Evolutionary conservation across 2,888 invertebrate species (phyloP).

Genomic region (Lycia hirtaria): DNA sequence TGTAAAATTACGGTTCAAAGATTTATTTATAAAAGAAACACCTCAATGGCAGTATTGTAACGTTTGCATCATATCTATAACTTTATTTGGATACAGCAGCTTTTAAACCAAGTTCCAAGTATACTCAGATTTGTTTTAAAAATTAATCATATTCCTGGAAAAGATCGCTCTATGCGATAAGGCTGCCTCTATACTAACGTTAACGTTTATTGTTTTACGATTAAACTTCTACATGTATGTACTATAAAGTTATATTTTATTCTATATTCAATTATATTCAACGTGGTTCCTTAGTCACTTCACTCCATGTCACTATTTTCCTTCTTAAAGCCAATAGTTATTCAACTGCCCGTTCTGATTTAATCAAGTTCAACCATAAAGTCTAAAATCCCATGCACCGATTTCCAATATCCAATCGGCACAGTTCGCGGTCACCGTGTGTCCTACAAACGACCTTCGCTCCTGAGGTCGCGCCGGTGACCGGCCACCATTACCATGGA

Average conservation of each 20-base stretch:
- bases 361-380: slow-evolving; percentile 34
- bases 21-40: too few species aligned
- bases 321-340: neutral
- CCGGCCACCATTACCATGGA: slow-evolving; percentile 78
- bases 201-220: too few species aligned
- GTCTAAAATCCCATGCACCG: slow-evolving; percentile 49
- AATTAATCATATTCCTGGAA: too few species aligned
- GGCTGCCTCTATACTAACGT: too few species aligned
- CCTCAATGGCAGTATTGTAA: too few species aligned
- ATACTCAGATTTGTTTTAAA: too few species aligned
- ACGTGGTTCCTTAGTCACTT: neutral
- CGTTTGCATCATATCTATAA: too few species aligned
- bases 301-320: neutral
- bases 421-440: slow-evolving; percentile 51
- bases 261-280: neutral
- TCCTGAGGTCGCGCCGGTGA: slow-evolving; percentile 74
- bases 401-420: slow-evolving; percentile 45
- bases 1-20: too few species aligned
- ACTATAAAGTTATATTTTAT: neutral
- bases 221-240: too few species aligned
- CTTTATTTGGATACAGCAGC: too few species aligned
- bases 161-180: too few species aligned
- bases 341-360: neutral
- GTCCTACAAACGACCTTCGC: slow-evolving; percentile 80
- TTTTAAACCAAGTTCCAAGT: too few species aligned